Evolutionary conservation across 2,888 invertebrate genomes (phyloP).

Genomic region (Apodemia duryi): DNA sequence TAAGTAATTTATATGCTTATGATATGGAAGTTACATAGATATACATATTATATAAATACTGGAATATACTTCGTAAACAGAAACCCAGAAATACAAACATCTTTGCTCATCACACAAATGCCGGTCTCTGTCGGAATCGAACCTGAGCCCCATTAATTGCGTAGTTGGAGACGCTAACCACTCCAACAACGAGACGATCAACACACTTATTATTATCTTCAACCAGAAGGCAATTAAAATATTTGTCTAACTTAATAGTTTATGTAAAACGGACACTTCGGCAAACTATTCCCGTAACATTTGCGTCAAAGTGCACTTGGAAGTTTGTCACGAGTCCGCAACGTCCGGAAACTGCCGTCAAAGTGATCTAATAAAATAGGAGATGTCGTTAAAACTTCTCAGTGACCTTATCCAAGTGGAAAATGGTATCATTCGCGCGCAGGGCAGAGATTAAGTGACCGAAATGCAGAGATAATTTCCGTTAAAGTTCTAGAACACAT

Average conservation of each 20-base stretch:
- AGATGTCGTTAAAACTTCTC: slow-evolving; percentile 11
- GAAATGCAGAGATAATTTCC: not conserved
- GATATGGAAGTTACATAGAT: too few species aligned
- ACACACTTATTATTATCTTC: too few species aligned
- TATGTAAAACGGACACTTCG: not conserved
- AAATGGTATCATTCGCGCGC: slow-evolving; percentile 2
- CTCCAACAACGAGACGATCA: too few species aligned
- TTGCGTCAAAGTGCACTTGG: slow-evolving; percentile 21
- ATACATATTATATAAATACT: too few species aligned
- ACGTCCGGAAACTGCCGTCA: slow-evolving; percentile 16
- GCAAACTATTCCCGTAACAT: slow-evolving; percentile 16
- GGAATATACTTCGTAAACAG: too few species aligned
- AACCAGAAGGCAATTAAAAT: too few species aligned
- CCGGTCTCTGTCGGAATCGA: too few species aligned
- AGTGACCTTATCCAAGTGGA: slow-evolving; percentile 10
- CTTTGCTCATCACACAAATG: too few species aligned
- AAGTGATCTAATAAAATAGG: slow-evolving; percentile 15
- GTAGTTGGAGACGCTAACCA: too few species aligned
- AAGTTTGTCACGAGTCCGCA: slow-evolving; percentile 24
- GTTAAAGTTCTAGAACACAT: not conserved
- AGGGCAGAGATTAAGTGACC: slow-evolving; percentile 9
- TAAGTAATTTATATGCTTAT: too few species aligned
- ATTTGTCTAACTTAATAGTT: not conserved
- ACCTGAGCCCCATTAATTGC: too few species aligned
- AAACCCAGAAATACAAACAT: too few species aligned